These are phyloP conservation scores for Argya squamiceps DNA, from an alignment of 2,797 vertebrate species.

Conservation along the genomic window DNA sequence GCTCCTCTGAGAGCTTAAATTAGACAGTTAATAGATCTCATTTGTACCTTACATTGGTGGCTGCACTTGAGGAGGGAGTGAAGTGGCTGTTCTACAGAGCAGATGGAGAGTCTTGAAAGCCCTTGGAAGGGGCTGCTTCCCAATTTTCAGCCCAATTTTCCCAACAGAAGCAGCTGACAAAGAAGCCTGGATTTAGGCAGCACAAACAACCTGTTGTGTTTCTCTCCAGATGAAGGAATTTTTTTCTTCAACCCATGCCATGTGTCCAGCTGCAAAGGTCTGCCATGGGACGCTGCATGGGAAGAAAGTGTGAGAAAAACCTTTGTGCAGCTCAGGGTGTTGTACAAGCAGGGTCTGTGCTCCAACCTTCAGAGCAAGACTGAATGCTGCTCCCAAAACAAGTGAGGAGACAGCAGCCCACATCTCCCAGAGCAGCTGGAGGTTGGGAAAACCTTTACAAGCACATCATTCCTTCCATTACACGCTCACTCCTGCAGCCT, in stretches of 20 bases:
- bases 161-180: not conserved
- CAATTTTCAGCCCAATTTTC: not conserved
- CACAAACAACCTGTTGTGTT: not conserved
- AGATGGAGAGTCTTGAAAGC: not conserved
- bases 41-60: constrained; percentile 21
- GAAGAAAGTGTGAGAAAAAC: fast-evolving
- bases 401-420: not conserved
- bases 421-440: not conserved
- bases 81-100: not conserved
- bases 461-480: constrained; percentile 38
- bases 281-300: not conserved
- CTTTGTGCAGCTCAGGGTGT: not conserved
- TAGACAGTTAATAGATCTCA: not conserved
- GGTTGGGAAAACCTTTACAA: not conserved
- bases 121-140: not conserved
- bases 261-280: not conserved
- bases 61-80: not conserved
- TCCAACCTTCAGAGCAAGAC: not conserved
- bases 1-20: constrained; percentile 32
- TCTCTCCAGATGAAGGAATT: not conserved
- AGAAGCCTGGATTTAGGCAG: not conserved
- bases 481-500: not conserved
- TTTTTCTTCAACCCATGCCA: not conserved
- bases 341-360: not conserved
- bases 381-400: not conserved